These are phyloP conservation scores for Rhabdophis nuchalis DNA, from an alignment of 2,797 vertebrate genomes.

Conservation along the genomic window DNA sequence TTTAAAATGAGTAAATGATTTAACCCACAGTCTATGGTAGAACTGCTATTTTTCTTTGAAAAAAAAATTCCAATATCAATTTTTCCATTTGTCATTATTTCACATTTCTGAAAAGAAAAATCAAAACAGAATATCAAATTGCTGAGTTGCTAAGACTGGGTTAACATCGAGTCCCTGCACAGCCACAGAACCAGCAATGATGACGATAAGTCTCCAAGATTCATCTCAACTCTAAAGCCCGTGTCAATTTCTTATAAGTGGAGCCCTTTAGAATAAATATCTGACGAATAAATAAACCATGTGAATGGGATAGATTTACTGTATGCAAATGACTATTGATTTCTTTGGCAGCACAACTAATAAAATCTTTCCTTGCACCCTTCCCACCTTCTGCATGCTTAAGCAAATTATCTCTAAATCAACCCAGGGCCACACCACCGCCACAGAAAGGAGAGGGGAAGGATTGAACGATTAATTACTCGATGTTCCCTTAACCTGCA, in stretches of 20 bases:
- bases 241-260: not conserved
- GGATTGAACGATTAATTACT: slow-evolving; percentile 54
- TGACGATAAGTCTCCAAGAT: slow-evolving; percentile 8
- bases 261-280: slow-evolving; percentile 64
- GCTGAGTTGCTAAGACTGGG: not conserved
- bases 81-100: not conserved
- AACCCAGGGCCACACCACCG: slow-evolving; percentile 53
- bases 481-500: not conserved
- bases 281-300: slow-evolving; percentile 67
- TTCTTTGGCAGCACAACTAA: slow-evolving; percentile 54
- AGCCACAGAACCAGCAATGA: slow-evolving; percentile 1
- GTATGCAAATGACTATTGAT: slow-evolving; percentile 71
- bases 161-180: not conserved
- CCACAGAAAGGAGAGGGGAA: slow-evolving; percentile 27
- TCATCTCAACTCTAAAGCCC: slow-evolving; percentile 15
- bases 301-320: slow-evolving; percentile 65
- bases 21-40: not conserved
- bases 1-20: not conserved
- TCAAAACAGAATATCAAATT: not conserved
- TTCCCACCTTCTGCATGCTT: slow-evolving; percentile 52
- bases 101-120: not conserved
- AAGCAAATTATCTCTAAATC: slow-evolving; percentile 69
- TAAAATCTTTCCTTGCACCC: slow-evolving; percentile 54
- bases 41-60: not conserved
- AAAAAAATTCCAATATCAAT: not conserved